A percentile compares a stretch with the other conserved stretches of the same genome.
Conservation (phyloP, 2,888 invertebrate genomes). For the Caenorhabditis afra region DNA sequence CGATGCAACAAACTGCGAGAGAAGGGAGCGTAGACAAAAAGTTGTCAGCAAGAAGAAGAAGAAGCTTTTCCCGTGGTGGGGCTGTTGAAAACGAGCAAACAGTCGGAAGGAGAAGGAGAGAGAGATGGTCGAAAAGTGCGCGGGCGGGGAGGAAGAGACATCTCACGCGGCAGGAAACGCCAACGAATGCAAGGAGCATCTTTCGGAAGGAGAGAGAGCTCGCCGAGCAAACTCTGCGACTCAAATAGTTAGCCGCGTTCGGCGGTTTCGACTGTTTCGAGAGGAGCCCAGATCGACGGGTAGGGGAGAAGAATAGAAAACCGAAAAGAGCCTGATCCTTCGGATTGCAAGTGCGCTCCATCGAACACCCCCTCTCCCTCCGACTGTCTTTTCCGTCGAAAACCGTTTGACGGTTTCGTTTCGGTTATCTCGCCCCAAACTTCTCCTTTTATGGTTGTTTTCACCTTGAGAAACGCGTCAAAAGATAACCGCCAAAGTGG, state of each 20-base stretch:
- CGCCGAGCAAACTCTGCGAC: background rate
- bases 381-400: no score
- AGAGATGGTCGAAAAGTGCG: conserved; percentile 26
- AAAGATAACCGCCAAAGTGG: no score
- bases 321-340: no score
- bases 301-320: no score
- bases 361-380: no score
- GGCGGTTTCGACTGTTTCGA: background rate
- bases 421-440: no score
- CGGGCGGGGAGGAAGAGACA: conserved; percentile 22
- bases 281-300: no score
- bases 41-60: conserved; percentile 23
- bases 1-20: conserved; percentile 9
- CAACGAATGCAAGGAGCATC: background rate
- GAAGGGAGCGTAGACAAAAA: conserved; percentile 15
- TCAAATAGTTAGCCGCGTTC: background rate
- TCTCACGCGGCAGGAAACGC: background rate
- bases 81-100: conserved; percentile 3
- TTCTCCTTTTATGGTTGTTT: no score
- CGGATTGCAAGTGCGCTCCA: no score
- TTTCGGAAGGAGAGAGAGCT: background rate
- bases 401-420: no score
- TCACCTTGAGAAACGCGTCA: no score
- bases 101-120: conserved; percentile 2
- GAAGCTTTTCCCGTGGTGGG: conserved; percentile 5